These are phyloP conservation scores for Ictalurus furcatus DNA, from an alignment of 2,113 vertebrate species.

Conservation along the genomic window DNA sequence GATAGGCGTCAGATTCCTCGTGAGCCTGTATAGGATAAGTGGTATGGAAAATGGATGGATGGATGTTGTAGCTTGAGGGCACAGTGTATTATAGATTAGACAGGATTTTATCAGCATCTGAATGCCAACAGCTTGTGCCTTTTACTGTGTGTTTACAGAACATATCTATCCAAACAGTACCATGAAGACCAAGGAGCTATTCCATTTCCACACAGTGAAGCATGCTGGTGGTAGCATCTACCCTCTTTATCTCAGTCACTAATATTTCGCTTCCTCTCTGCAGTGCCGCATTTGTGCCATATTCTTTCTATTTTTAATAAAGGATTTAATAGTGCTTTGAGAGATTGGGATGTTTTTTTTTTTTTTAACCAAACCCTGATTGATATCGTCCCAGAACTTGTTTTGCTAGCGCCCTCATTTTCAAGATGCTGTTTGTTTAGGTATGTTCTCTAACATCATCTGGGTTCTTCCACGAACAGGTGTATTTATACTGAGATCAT, in stretches of 20 bases:
- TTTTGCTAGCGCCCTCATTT: not conserved
- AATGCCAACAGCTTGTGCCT: not conserved
- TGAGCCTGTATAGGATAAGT: too few relatives aligned
- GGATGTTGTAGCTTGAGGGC: not conserved
- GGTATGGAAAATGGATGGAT: too few relatives aligned
- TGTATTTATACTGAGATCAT: constrained; percentile 1
- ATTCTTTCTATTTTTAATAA: not conserved
- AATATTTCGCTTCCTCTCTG: not conserved
- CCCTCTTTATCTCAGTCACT: not conserved
- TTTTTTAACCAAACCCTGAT: not conserved
- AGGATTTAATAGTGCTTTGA: not conserved
- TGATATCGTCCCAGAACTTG: not conserved
- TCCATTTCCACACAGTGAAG: not conserved
- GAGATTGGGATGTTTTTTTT: not conserved
- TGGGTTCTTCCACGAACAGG: not conserved
- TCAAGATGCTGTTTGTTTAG: not conserved
- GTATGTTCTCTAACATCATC: not conserved
- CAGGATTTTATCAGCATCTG: not conserved
- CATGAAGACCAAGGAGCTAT: not conserved
- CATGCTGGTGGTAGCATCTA: not conserved
- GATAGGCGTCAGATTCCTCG: too few relatives aligned
- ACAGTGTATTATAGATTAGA: not conserved
- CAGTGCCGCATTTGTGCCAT: not conserved
- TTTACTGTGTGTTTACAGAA: not conserved
- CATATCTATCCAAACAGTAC: not conserved